phyloP scores from a whole-genome alignment of 2,797 vertebrate species.

The Cirrhinus molitorella region DNA sequence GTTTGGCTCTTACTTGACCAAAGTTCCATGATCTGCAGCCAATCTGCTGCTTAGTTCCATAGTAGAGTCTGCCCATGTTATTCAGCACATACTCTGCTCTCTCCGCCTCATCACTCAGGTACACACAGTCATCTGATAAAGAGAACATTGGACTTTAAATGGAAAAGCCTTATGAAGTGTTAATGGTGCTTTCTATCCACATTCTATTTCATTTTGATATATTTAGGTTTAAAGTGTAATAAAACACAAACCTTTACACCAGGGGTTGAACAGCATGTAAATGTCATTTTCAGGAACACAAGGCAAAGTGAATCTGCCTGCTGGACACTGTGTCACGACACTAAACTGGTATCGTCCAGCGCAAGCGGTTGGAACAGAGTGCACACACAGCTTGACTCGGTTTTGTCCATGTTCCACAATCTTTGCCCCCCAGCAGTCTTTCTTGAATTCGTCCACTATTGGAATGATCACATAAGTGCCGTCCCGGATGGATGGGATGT shows the following conservation, averaged over 20 bases:
- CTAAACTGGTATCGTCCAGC: constrained; percentile 84
- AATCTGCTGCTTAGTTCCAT: constrained; percentile 87
- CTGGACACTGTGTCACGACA: constrained; percentile 73
- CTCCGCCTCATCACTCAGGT: constrained; percentile 81
- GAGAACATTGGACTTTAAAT: not conserved
- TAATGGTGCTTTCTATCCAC: too few species aligned
- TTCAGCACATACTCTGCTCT: constrained; percentile 87
- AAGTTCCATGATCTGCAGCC: constrained; percentile 86
- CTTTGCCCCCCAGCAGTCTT: constrained; percentile 81
- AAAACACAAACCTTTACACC: constrained; percentile 15
- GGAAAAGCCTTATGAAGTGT: too few species aligned
- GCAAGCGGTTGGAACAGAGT: constrained; percentile 75
- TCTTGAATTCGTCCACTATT: constrained; percentile 74
- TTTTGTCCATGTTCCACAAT: constrained; percentile 68
- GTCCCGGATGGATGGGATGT: constrained; percentile 76
- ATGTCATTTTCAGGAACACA: constrained; percentile 32
- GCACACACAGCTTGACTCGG: constrained; percentile 78
- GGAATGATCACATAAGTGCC: constrained; percentile 82
- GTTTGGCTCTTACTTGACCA: constrained; percentile 79
- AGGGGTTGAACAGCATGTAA: constrained; percentile 46
- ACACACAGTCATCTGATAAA: constrained; percentile 82
- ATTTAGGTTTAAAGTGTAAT: too few species aligned
- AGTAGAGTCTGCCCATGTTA: constrained; percentile 85
- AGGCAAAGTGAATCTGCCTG: constrained; percentile 63
- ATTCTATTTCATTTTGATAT: too few species aligned